Evolutionary conservation across 2,888 invertebrate species (phyloP).

Genomic region (Mystacides longicornis): DNA sequence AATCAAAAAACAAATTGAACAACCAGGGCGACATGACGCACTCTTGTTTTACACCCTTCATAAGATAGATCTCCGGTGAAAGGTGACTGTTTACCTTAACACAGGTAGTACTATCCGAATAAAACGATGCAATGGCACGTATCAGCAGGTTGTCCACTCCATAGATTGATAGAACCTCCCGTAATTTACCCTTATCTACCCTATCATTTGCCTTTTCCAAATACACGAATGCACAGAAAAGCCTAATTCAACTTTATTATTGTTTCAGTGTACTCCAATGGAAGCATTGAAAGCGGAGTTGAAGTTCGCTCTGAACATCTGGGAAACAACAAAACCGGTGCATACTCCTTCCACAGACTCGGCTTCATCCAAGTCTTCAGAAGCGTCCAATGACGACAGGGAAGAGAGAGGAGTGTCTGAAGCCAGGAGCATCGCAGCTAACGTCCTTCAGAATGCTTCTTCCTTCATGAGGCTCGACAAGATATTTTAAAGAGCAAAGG

Average conservation of each 20-base stretch:
- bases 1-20: too few relatives aligned
- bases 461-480: conserved; percentile 23
- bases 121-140: too few relatives aligned
- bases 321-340: conserved; percentile 67
- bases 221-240: too few relatives aligned
- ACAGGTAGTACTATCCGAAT: too few relatives aligned
- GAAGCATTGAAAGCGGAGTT: conserved; percentile 65
- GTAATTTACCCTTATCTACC: too few relatives aligned
- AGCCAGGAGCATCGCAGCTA: conserved; percentile 15
- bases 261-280: conserved; percentile 54
- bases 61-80: too few relatives aligned
- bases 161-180: too few relatives aligned
- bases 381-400: neutral
- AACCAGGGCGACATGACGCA: too few relatives aligned
- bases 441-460: conserved; percentile 18
- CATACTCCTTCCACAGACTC: conserved; percentile 33
- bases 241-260: neutral
- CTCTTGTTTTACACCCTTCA: too few relatives aligned
- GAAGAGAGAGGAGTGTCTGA: conserved; percentile 10
- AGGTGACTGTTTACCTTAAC: too few relatives aligned
- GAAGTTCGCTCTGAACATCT: conserved; percentile 63
- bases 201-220: too few relatives aligned
- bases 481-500: conserved; percentile 22
- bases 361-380: conserved; percentile 8
- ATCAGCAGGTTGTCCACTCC: too few relatives aligned